Percentiles rank a stretch among this genome's conserved stretches.
Conservation (phyloP, 2,113 vertebrate genomes). For the Clarias macrocephalus region DNA sequence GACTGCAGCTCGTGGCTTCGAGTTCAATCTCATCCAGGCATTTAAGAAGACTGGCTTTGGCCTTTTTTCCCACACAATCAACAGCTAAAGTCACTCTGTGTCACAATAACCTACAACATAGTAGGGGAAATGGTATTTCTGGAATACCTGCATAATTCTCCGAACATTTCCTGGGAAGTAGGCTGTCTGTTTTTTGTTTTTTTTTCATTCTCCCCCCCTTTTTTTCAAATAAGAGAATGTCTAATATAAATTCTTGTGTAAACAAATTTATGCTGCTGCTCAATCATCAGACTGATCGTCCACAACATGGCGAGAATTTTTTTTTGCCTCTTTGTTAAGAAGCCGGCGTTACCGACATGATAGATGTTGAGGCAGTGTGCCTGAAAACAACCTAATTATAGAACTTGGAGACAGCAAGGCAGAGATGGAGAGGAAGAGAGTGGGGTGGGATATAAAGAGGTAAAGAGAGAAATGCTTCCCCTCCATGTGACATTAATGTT, state of each 20-base stretch:
- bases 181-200: not conserved
- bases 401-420: slow-evolving; percentile 28
- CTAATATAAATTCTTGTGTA: slow-evolving; percentile 40
- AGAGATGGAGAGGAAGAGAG: slow-evolving; percentile 24
- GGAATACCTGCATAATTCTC: not conserved
- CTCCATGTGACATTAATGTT: slow-evolving; percentile 40
- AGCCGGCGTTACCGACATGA: slow-evolving; percentile 31
- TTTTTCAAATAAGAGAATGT: slow-evolving; percentile 32
- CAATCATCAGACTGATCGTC: slow-evolving; percentile 37
- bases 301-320: not conserved
- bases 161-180: not conserved
- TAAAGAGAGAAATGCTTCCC: slow-evolving; percentile 29
- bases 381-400: slow-evolving; percentile 57
- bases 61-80: slow-evolving; percentile 22
- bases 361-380: slow-evolving; percentile 38
- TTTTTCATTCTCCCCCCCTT: not conserved
- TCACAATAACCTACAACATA: slow-evolving; percentile 11
- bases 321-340: slow-evolving; percentile 38
- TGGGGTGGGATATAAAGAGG: slow-evolving; percentile 33
- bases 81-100: slow-evolving; percentile 36
- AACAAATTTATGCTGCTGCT: slow-evolving; percentile 37
- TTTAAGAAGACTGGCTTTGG: slow-evolving; percentile 33
- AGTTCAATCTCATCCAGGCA: slow-evolving; percentile 18
- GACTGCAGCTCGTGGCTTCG: not conserved
- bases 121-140: not conserved